Conservation (phyloP, 2,888 invertebrate genomes). For the Amphipoea oculea region DNA sequence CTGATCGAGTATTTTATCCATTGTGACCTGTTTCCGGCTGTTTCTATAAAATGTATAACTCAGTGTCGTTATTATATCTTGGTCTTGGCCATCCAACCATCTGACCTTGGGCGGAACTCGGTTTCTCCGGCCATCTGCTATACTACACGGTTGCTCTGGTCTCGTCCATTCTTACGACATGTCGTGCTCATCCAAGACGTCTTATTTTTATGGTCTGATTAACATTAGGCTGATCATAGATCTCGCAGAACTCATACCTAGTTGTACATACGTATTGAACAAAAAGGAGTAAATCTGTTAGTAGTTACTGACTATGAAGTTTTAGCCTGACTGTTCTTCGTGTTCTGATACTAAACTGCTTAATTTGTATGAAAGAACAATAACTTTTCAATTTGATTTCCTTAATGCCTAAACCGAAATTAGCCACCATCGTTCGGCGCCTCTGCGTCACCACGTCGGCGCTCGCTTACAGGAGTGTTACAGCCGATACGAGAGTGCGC, state of each 20-base stretch:
- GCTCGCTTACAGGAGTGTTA: slow-evolving; percentile 13
- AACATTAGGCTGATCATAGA: background rate
- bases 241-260: background rate
- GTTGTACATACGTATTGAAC: background rate
- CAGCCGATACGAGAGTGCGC: background rate
- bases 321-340: background rate
- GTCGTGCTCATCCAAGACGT: background rate
- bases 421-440: background rate
- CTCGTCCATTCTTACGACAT: background rate
- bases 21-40: background rate
- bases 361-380: background rate
- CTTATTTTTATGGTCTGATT: background rate
- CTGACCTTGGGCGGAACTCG: background rate
- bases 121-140: background rate
- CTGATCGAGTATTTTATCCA: background rate
- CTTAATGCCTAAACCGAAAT: background rate
- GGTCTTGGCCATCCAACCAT: background rate
- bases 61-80: background rate
- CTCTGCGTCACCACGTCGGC: background rate
- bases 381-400: background rate
- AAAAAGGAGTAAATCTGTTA: background rate
- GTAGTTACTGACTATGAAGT: background rate
- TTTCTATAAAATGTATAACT: background rate
- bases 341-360: background rate
- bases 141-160: background rate